phyloP scores from a whole-genome alignment of 2,888 invertebrate species.

The Kryphioiulus occultus region DNA sequence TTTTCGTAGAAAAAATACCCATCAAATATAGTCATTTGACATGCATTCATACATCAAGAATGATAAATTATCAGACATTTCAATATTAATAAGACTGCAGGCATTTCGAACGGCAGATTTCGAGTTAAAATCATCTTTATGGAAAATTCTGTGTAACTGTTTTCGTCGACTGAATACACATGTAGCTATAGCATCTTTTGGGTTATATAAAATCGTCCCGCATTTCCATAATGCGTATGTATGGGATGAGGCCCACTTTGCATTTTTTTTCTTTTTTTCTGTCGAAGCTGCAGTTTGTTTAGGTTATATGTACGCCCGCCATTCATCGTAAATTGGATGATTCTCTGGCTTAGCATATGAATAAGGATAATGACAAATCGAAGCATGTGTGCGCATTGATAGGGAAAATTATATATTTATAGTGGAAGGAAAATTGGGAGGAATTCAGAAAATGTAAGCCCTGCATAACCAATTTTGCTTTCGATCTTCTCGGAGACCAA shows the following conservation, averaged over 20 bases:
- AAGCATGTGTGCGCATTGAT: slow-evolving; percentile 24
- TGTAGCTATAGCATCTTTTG: too few relatives aligned
- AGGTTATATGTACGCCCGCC: neutral
- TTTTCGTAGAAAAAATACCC: too few relatives aligned
- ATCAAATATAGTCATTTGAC: too few relatives aligned
- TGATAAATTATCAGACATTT: too few relatives aligned
- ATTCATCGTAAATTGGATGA: slow-evolving; percentile 18
- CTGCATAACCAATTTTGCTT: slow-evolving; percentile 22
- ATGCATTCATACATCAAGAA: too few relatives aligned
- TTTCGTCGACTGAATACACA: neutral
- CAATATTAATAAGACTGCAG: too few relatives aligned
- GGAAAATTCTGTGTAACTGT: neutral
- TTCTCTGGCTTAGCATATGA: slow-evolving; percentile 25
- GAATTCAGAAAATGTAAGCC: neutral
- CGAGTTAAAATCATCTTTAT: neutral
- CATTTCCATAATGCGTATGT: neutral
- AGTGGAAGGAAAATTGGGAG: slow-evolving; percentile 19
- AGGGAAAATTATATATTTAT: slow-evolving; percentile 35
- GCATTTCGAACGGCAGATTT: neutral
- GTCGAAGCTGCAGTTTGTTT: neutral
- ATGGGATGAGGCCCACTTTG: neutral
- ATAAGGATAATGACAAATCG: slow-evolving; percentile 20
- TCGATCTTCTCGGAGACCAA: neutral
- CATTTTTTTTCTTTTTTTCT: neutral
- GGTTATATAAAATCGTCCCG: neutral